Conservation (phyloP, 2,797 vertebrate genomes). For the Euphonia xanthogaster region DNA sequence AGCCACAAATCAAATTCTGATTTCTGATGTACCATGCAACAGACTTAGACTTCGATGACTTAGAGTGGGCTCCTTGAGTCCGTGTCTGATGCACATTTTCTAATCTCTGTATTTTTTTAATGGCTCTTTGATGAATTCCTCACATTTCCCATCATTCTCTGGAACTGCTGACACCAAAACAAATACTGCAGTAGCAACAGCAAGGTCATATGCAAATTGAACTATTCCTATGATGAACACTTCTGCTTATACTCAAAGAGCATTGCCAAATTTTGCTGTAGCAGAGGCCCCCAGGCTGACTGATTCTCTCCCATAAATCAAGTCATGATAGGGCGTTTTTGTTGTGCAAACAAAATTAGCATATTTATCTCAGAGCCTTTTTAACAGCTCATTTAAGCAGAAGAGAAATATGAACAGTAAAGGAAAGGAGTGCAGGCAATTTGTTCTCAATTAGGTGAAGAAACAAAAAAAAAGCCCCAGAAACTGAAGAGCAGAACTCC, state of each 20-base stretch:
- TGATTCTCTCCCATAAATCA: not conserved
- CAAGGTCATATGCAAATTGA: slow-evolving; percentile 25
- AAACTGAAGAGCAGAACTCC: not conserved
- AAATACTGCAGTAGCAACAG: not conserved
- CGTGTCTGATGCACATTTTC: not conserved
- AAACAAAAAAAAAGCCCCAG: not conserved
- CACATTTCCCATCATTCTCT: not conserved
- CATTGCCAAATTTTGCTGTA: not conserved
- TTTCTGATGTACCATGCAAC: not conserved
- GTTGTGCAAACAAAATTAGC: not conserved
- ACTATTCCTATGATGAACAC: not conserved
- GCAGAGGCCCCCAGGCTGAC: not conserved
- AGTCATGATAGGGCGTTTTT: not conserved
- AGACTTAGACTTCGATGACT: not conserved
- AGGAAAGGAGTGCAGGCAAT: not conserved
- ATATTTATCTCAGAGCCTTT: not conserved
- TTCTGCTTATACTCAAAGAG: not conserved
- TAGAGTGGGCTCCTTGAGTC: not conserved
- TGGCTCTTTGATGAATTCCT: not conserved
- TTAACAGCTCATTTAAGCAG: not conserved
- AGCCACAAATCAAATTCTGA: not conserved
- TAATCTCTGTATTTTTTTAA: not conserved
- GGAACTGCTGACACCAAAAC: not conserved
- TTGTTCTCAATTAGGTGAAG: not conserved
- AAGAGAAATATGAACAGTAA: not conserved